A percentile compares a stretch with the other conserved stretches of the same genome.
phyloP scores from a whole-genome alignment of 2,797 vertebrate genomes.

The Scarus forsteni region DNA sequence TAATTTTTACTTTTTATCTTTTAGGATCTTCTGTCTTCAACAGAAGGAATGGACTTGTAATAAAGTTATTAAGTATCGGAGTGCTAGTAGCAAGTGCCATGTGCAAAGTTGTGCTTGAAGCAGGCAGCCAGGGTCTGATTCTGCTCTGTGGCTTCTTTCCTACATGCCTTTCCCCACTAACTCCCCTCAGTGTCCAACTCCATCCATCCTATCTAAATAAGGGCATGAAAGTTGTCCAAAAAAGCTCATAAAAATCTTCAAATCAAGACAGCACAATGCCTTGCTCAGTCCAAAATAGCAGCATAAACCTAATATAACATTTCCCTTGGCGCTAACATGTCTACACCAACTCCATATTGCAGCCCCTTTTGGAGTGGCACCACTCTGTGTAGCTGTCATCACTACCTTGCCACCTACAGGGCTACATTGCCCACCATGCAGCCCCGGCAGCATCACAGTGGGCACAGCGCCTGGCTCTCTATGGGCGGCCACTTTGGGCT shows the following conservation, averaged over 20 bases:
- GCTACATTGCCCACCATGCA: constrained; percentile 29
- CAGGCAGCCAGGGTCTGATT: too few relatives aligned
- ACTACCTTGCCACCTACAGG: constrained; percentile 73
- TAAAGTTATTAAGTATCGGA: too few relatives aligned
- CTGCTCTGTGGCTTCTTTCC: too few relatives aligned
- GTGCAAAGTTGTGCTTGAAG: too few relatives aligned
- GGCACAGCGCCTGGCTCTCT: constrained; percentile 78
- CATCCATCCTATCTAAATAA: too few relatives aligned
- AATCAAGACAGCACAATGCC: neutral
- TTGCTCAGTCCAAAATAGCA: constrained; percentile 11
- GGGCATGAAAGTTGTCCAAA: too few relatives aligned
- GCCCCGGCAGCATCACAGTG: constrained; percentile 54
- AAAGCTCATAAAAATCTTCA: neutral
- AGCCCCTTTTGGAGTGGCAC: constrained; percentile 55
- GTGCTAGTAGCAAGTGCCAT: too few relatives aligned
- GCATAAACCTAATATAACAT: constrained; percentile 22
- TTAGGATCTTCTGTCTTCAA: neutral
- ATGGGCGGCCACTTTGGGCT: constrained; percentile 86
- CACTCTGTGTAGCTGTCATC: constrained; percentile 73
- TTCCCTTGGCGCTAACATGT: constrained; percentile 13
- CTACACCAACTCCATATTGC: constrained; percentile 21
- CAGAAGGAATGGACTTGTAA: neutral
- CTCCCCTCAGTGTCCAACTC: too few relatives aligned
- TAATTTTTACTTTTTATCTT: constrained; percentile 54
- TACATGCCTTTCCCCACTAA: too few relatives aligned